Percentiles rank a stretch among this genome's conserved stretches.
These are phyloP conservation scores for Periphyllus acericola DNA, from an alignment of 2,888 invertebrate genomes.

Conservation along the genomic window DNA sequence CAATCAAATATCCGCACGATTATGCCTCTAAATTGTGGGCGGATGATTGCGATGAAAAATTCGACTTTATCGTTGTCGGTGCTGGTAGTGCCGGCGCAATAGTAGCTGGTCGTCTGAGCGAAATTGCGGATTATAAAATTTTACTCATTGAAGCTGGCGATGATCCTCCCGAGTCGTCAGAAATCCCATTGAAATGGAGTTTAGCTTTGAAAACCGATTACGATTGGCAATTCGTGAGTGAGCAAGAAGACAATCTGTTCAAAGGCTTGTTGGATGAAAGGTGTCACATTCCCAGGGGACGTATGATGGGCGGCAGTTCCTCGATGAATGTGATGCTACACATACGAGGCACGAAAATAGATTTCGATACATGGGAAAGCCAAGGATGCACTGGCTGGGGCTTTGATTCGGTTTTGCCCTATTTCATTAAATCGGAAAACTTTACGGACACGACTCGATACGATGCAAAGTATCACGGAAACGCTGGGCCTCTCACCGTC, in stretches of 20 bases:
- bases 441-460: constrained; percentile 32
- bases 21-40: constrained; percentile 9
- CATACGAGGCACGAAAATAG: constrained; percentile 53
- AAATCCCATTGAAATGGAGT: constrained; percentile 60
- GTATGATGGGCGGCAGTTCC: constrained; percentile 59
- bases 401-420: constrained; percentile 38
- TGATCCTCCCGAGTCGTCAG: constrained; percentile 49
- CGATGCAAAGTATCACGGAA: constrained; percentile 22
- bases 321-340: constrained; percentile 62
- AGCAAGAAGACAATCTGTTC: constrained; percentile 53
- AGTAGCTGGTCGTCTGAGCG: constrained; percentile 61
- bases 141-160: constrained; percentile 59
- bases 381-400: constrained; percentile 60
- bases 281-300: constrained; percentile 55
- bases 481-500: constrained; percentile 47
- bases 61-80: constrained; percentile 61
- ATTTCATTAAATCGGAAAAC: constrained; percentile 62
- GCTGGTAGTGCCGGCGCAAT: constrained; percentile 62
- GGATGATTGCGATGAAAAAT: not conserved
- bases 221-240: constrained; percentile 61
- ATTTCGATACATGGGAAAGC: constrained; percentile 60
- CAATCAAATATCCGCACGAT: constrained; percentile 40
- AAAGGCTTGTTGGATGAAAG: constrained; percentile 54
- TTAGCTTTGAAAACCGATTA: constrained; percentile 46
- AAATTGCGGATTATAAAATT: constrained; percentile 56